Evolutionary conservation across 2,888 invertebrate genomes (phyloP), one percentile per base, ranked within the genome.

Genomic region (Amphipoea lucens): DNA sequence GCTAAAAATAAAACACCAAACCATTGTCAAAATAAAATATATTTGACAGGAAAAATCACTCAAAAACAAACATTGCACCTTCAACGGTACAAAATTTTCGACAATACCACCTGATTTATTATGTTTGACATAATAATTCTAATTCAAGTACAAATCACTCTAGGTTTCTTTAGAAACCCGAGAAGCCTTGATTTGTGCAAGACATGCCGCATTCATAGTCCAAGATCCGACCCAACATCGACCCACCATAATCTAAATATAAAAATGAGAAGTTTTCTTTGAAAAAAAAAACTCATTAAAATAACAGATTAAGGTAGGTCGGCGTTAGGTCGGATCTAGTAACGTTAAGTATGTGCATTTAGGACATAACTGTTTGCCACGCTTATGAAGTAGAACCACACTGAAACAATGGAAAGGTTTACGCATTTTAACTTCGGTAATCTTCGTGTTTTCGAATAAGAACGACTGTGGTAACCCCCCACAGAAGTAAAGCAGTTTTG

Each of bases 341-440:
- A 7, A 6, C 20, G 20, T 74, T 78, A 88, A 3, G 45, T 0
- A 40, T 83, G 69, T 23, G 80, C 71, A 65, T 88, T 86, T 7
- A 90, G 4, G 0, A 92, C 90, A 67, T 91, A 93, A 76, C 92
- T 94, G 79, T 94, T 94, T 6, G 91, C 92, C 12, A 94, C 92
- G 5, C 80, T 74, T 23, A 93, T 85, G 83, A 93, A 94, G 83
- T 95, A 94, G n/a, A 92, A 80, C 94, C 94, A 94, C 45, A 92
- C 95, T 95, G 94, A 67, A 94, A 94, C 72, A 87, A 91, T 83
- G 67, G 2, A 69, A 68, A 51, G 1, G 78, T 70, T 42, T 54
- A 62, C 11, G 14, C 6, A 23, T 62, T 40, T 2, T 54, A 45
- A 9, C 6, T 68, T 68, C 45, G 68, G 11, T 29, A 68, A 68